Evolutionary conservation across 2,888 invertebrate species (phyloP).

Genomic region (Salpingus planirostris): DNA sequence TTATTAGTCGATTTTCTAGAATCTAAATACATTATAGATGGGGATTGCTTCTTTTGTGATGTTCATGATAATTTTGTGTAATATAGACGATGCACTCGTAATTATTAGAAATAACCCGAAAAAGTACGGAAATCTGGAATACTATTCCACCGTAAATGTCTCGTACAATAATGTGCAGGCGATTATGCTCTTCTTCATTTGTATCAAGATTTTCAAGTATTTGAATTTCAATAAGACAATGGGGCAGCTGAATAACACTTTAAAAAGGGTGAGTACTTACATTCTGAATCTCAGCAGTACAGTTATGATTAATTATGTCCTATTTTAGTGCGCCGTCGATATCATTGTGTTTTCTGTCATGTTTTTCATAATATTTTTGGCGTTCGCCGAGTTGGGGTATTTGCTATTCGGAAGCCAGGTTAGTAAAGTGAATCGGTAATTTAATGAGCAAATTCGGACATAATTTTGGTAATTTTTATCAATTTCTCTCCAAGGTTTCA

Average conservation of each 20-base stretch:
- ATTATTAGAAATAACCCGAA: conserved; percentile 26
- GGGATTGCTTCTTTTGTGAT: background rate
- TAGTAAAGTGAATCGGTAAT: too few species aligned
- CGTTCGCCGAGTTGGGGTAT: conserved; percentile 66
- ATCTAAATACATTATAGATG: background rate
- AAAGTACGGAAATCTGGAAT: conserved; percentile 51
- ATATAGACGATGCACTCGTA: background rate
- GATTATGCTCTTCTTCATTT: conserved; percentile 55
- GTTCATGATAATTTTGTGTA: conserved; percentile 7
- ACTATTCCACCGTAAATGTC: conserved; percentile 48
- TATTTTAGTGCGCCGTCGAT: conserved; percentile 55
- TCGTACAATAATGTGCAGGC: conserved; percentile 52
- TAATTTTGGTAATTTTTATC: too few species aligned
- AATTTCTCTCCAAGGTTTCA: too few species aligned
- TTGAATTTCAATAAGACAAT: conserved; percentile 67
- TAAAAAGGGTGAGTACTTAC: conserved; percentile 44
- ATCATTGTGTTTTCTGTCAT: conserved; percentile 63
- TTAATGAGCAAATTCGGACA: too few species aligned
- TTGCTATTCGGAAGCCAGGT: conserved; percentile 64
- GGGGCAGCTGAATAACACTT: conserved; percentile 60
- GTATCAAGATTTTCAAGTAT: conserved; percentile 71
- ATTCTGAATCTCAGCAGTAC: conserved; percentile 1
- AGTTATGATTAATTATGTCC: conserved; percentile 2
- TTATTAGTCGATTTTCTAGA: too few species aligned
- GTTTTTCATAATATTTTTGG: conserved; percentile 69